Conservation (phyloP, 2,888 invertebrate genomes). For the Agrotis puta region DNA sequence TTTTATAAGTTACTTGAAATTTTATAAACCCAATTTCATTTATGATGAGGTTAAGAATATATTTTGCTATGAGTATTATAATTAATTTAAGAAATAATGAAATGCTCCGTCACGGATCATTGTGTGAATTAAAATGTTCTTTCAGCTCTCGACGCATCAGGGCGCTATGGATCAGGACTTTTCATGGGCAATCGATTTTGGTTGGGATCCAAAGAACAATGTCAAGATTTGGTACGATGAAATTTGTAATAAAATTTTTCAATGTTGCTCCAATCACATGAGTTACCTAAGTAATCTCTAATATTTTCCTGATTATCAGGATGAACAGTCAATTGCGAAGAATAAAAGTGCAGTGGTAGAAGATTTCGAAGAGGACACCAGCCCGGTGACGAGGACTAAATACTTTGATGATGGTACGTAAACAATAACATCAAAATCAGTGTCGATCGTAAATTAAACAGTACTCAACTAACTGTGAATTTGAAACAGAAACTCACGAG, state of each 20-base stretch:
- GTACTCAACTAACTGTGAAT: slow-evolving; percentile 4
- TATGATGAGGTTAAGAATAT: neutral
- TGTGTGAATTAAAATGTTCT: slow-evolving; percentile 1
- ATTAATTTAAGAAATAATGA: neutral
- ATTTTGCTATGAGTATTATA: no score
- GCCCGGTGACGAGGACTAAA: slow-evolving; percentile 70
- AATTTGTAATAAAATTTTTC: neutral
- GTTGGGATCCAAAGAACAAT: slow-evolving; percentile 87
- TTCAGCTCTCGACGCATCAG: slow-evolving; percentile 86
- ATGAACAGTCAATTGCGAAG: slow-evolving; percentile 65
- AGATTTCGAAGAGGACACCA: slow-evolving; percentile 71
- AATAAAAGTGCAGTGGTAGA: slow-evolving; percentile 73
- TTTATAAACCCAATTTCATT: neutral
- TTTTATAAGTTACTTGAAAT: neutral
- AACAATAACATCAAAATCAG: neutral
- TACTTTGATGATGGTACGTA: slow-evolving; percentile 76
- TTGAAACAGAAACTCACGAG: slow-evolving; percentile 69
- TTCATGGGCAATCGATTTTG: slow-evolving; percentile 85
- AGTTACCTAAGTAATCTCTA: neutral
- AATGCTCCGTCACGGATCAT: neutral
- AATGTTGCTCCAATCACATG: neutral
- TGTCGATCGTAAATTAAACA: neutral
- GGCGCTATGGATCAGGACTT: slow-evolving; percentile 84
- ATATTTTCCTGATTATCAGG: slow-evolving; percentile 67
- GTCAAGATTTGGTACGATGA: slow-evolving; percentile 79